phyloP scores from a whole-genome alignment of 2,888 invertebrate genomes.

The Exocentrus adspersus region DNA sequence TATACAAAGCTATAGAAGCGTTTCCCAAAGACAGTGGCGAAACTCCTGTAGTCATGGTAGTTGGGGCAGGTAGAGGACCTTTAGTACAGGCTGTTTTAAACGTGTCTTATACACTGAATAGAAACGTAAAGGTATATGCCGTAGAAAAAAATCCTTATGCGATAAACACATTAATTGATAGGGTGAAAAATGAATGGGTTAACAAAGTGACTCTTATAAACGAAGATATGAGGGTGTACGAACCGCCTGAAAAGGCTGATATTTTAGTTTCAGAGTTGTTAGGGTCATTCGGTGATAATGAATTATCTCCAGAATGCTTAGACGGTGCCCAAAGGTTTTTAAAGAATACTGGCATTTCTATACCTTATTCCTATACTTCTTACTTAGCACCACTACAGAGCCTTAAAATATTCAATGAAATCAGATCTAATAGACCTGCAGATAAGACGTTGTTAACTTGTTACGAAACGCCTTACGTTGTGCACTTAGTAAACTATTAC shows the following conservation, averaged over 20 bases:
- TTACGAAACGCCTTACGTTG: slow-evolving; percentile 91
- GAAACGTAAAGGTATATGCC: slow-evolving; percentile 85
- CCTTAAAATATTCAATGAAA: slow-evolving; percentile 84
- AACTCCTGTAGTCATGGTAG: slow-evolving; percentile 67
- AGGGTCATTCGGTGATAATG: slow-evolving; percentile 98
- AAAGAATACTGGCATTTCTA: slow-evolving; percentile 89
- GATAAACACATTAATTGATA: slow-evolving; percentile 81
- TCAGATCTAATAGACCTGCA: slow-evolving; percentile 65
- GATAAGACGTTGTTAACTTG: slow-evolving; percentile 67
- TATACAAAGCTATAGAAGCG: slow-evolving; percentile 78
- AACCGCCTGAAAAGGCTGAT: slow-evolving; percentile 88
- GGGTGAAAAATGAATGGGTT: slow-evolving; percentile 82
- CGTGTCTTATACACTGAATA: slow-evolving; percentile 72
- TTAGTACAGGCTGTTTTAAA: slow-evolving; percentile 89
- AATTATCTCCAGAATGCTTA: slow-evolving; percentile 97
- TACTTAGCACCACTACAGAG: slow-evolving; percentile 94
- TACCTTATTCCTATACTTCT: slow-evolving; percentile 90
- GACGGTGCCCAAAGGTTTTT: slow-evolving; percentile 92
- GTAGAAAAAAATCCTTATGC: slow-evolving; percentile 99
- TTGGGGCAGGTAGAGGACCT: slow-evolving; percentile 83
- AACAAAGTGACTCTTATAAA: slow-evolving; percentile 81
- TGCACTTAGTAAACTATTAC: slow-evolving; percentile 87
- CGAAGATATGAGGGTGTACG: slow-evolving; percentile 87
- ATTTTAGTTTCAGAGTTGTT: slow-evolving; percentile 89
- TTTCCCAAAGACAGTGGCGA: slow-evolving; percentile 63